These are phyloP conservation scores for Drosophila ironensis DNA, from an alignment of 1,140 invertebrate genomes.

Conservation along the genomic window DNA sequence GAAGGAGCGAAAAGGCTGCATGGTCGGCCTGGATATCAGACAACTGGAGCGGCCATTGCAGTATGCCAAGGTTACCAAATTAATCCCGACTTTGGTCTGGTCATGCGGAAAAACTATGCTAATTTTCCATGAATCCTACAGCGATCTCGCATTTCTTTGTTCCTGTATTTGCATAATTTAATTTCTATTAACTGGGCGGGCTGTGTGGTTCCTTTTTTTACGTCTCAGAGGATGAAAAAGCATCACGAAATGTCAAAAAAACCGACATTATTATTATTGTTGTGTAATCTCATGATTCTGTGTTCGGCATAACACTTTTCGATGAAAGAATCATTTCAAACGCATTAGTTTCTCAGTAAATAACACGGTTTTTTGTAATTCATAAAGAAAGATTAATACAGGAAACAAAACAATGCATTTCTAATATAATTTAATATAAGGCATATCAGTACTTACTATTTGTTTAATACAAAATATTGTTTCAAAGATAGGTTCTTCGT, in stretches of 20 bases:
- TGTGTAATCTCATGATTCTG: constrained; percentile 31
- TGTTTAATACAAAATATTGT: too few species aligned
- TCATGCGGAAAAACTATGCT: constrained; percentile 76
- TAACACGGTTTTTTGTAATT: background rate
- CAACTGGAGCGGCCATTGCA: constrained; percentile 42
- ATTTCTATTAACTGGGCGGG: constrained; percentile 43
- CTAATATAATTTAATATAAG: too few species aligned
- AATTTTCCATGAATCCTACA: constrained; percentile 47
- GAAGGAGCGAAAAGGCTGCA: constrained; percentile 6
- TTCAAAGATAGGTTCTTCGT: too few species aligned
- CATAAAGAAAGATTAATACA: too few species aligned
- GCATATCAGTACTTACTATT: too few species aligned
- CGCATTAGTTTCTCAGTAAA: constrained; percentile 1
- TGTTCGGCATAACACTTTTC: constrained; percentile 39
- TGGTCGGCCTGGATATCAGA: too few species aligned
- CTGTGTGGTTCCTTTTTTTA: constrained; percentile 16
- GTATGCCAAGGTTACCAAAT: constrained; percentile 42
- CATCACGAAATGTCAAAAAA: constrained; percentile 37
- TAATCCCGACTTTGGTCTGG: constrained; percentile 70
- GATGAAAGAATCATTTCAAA: constrained; percentile 2
- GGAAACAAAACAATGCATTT: too few species aligned
- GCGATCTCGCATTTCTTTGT: constrained; percentile 45
- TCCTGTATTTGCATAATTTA: constrained; percentile 66
- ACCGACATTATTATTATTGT: constrained; percentile 16
- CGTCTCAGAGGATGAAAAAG: constrained; percentile 13